Conservation (phyloP, 2,888 invertebrate genomes). For the Crocallis elinguaria region DNA sequence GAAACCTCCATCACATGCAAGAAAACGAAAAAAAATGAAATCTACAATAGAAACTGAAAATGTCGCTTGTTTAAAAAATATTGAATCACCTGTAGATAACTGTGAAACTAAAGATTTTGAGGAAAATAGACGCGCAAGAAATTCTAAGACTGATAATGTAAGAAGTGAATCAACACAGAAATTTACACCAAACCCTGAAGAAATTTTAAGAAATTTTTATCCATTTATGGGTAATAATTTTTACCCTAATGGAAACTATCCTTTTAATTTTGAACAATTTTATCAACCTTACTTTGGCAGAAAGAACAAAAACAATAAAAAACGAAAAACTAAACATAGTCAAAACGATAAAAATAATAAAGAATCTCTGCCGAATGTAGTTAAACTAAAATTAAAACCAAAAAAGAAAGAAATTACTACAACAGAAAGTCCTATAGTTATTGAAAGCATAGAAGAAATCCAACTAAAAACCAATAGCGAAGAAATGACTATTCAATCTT, state of each 20-base stretch:
- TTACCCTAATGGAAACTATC: constrained; percentile 30
- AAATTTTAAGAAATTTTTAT: constrained; percentile 24
- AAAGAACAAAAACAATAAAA: constrained; percentile 22
- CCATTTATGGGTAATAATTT: constrained; percentile 34
- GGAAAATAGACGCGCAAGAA: constrained; percentile 41
- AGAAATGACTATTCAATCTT: constrained; percentile 26
- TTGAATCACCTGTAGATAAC: constrained; percentile 26
- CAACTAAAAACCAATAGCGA: constrained; percentile 29
- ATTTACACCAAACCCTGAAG: constrained; percentile 19
- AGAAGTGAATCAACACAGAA: constrained; percentile 5
- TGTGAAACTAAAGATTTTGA: constrained; percentile 34
- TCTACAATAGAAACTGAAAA: constrained; percentile 1
- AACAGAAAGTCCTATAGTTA: constrained; percentile 20
- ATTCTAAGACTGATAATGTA: constrained; percentile 19
- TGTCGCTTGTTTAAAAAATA: constrained; percentile 11
- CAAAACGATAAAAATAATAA: constrained; percentile 12
- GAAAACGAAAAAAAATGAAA: constrained; percentile 4
- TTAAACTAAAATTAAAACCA: constrained; percentile 27
- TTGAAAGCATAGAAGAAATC: constrained; percentile 30
- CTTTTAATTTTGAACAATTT: constrained; percentile 41
- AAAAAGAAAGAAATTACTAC: constrained; percentile 29
- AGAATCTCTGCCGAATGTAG: constrained; percentile 4
- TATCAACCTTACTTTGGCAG: constrained; percentile 29
- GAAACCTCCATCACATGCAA: neutral
- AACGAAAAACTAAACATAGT: constrained; percentile 28